Evolutionary conservation across 1,140 invertebrate genomes (phyloP).

Genomic region (Ceratoteleas bidentatus): DNA sequence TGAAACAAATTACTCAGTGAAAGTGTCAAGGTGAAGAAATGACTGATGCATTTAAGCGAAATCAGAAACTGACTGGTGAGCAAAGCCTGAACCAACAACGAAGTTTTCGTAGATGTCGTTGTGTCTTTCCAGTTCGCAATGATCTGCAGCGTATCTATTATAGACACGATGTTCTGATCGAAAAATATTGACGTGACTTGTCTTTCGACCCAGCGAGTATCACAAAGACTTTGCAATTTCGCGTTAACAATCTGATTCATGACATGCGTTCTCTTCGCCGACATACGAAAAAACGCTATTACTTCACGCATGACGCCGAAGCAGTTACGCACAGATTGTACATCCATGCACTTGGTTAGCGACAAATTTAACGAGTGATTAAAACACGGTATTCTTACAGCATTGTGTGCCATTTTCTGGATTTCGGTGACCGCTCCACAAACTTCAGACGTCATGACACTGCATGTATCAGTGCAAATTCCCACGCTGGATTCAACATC

Average conservation of each 20-base stretch:
- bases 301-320: conserved; percentile 56
- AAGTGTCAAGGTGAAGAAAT: not conserved
- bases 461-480: conserved; percentile 61
- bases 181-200: conserved; percentile 34
- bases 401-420: conserved; percentile 51
- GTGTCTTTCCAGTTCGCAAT: conserved; percentile 21
- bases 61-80: not conserved
- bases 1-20: conserved; percentile 5
- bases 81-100: not conserved
- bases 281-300: conserved; percentile 58
- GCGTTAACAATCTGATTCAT: conserved; percentile 8
- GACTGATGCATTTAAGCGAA: not conserved
- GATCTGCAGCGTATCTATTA: conserved; percentile 2
- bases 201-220: conserved; percentile 54
- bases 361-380: conserved; percentile 66
- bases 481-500: conserved; percentile 55
- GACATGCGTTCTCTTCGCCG: conserved; percentile 43
- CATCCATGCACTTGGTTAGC: conserved; percentile 56
- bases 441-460: conserved; percentile 60
- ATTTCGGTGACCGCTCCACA: conserved; percentile 58
- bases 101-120: not conserved
- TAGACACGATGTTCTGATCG: not conserved
- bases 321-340: conserved; percentile 47
- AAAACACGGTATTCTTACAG: conserved; percentile 53
- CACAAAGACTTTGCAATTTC: conserved; percentile 23